Evolutionary conservation across 2,797 vertebrate genomes (phyloP).

Genomic region (Apogon hyalosoma): DNA sequence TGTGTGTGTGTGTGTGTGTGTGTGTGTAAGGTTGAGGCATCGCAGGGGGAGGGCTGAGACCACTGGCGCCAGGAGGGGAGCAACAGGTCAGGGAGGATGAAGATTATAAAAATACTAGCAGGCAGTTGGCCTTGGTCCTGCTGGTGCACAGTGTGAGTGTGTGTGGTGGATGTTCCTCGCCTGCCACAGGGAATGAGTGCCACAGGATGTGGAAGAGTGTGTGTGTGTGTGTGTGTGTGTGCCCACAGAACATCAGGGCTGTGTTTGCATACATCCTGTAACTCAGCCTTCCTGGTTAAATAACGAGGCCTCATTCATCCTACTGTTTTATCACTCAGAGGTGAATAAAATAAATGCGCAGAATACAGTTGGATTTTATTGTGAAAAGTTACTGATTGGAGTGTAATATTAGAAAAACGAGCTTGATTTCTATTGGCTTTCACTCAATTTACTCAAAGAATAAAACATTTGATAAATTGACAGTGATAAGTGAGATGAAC

Average conservation of each 20-base stretch:
- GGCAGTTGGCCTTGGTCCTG: constrained; percentile 83
- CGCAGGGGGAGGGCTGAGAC: constrained; percentile 79
- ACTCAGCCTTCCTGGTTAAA: constrained; percentile 58
- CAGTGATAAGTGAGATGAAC: too few species aligned
- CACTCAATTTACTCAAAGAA: too few species aligned
- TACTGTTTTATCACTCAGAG: constrained; percentile 19
- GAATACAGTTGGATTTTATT: not conserved
- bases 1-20: constrained; percentile 48
- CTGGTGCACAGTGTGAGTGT: constrained; percentile 60
- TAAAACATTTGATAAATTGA: too few species aligned
- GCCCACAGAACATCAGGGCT: constrained; percentile 16
- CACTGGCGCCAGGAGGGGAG: constrained; percentile 87
- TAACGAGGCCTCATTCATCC: constrained; percentile 35
- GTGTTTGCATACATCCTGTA: constrained; percentile 59
- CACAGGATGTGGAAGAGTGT: constrained; percentile 63
- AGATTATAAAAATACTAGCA: constrained; percentile 89
- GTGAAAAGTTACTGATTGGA: too few species aligned
- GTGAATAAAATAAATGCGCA: not conserved
- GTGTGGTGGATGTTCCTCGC: constrained; percentile 53
- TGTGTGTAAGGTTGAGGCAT: constrained; percentile 58
- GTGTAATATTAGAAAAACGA: too few species aligned
- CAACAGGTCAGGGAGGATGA: constrained; percentile 88
- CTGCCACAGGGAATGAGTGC: constrained; percentile 40
- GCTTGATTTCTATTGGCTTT: too few species aligned
- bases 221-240: constrained; percentile 37